phyloP scores from a whole-genome alignment of 2,888 invertebrate species.

The Diaprepes abbreviatus region DNA sequence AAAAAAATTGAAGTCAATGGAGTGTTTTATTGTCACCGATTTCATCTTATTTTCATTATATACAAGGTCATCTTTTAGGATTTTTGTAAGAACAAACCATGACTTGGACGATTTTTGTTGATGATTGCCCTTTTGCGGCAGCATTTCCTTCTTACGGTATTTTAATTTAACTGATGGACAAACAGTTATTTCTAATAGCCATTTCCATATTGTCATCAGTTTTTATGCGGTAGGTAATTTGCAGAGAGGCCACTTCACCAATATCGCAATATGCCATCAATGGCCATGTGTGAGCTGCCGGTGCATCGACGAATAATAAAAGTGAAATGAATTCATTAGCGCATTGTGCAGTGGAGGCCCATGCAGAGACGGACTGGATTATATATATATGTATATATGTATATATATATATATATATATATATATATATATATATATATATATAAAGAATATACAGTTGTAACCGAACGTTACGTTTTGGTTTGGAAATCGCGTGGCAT shows the following conservation, averaged over 20 bases:
- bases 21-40: no score
- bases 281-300: constrained; percentile 28
- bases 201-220: constrained; percentile 17
- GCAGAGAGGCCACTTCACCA: constrained; percentile 22
- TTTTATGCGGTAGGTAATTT: constrained; percentile 28
- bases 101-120: no score
- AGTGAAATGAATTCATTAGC: constrained; percentile 28
- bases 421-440: no score
- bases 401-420: no score
- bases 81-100: no score
- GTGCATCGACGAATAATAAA: constrained; percentile 25
- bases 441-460: no score
- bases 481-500: no score
- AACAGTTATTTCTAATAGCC: background rate
- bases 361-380: constrained; percentile 4
- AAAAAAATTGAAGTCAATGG: no score
- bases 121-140: background rate
- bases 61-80: no score
- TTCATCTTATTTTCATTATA: no score
- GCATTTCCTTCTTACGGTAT: background rate
- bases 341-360: background rate
- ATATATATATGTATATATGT: no score
- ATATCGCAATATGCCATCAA: constrained; percentile 27
- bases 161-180: background rate
- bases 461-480: no score